A percentile compares a stretch with the other conserved stretches of the same genome.
phyloP scores from a whole-genome alignment of 2,113 vertebrate species.

The Paramormyrops kingsleyae region DNA sequence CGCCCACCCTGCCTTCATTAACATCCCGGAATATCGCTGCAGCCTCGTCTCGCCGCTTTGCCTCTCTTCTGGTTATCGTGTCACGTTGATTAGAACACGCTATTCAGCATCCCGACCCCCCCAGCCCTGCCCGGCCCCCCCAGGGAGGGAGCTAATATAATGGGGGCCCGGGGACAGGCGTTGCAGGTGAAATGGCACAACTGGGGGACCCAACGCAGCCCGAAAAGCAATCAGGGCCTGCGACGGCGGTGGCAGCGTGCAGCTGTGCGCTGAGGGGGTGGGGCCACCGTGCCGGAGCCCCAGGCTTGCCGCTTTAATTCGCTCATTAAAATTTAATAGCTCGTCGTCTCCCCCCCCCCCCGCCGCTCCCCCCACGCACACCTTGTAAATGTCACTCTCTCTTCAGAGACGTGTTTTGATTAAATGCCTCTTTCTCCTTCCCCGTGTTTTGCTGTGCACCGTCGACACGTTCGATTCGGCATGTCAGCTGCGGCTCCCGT shows the following conservation, averaged over 20 bases:
- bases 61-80: slow-evolving; percentile 4
- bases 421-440: slow-evolving; percentile 5
- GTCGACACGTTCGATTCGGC: not conserved
- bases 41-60: not conserved
- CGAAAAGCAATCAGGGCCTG: slow-evolving; percentile 11
- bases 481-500: not conserved
- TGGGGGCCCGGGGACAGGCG: slow-evolving; percentile 1
- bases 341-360: not conserved
- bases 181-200: slow-evolving; percentile 15
- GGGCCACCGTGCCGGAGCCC: not conserved
- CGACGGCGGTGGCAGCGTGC: not conserved
- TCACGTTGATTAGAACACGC: slow-evolving; percentile 26
- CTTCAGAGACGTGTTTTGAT: slow-evolving; percentile 26
- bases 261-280: slow-evolving; percentile 22
- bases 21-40: slow-evolving; percentile 41
- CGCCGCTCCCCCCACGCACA: not conserved
- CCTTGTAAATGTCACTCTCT: slow-evolving; percentile 18
- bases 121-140: not conserved
- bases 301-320: slow-evolving; percentile 21
- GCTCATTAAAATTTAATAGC: slow-evolving; percentile 25
- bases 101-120: slow-evolving; percentile 14
- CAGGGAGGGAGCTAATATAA: not conserved
- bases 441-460: slow-evolving; percentile 2
- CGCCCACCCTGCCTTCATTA: slow-evolving; percentile 24
- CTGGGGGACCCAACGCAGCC: not conserved